Percentiles rank a stretch among this genome's conserved stretches.
Conservation (phyloP, 2,113 vertebrate species). For the Chloropsis cyanopogon region DNA sequence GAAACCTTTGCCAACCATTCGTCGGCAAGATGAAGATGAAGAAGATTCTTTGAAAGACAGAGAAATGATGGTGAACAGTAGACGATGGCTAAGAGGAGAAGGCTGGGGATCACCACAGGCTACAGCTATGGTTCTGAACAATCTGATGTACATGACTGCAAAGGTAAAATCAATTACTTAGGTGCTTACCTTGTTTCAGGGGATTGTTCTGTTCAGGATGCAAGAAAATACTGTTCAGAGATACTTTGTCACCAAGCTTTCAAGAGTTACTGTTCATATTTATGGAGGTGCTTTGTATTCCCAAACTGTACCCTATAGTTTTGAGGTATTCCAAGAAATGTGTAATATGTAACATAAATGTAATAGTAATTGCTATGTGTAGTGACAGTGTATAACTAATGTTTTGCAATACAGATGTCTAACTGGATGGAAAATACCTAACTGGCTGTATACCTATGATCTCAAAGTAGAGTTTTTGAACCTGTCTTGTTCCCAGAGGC, state of each 20-base stretch:
- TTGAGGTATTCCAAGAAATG: background rate
- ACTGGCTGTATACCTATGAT: rapidly evolving
- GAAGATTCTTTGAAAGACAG: constrained; percentile 84
- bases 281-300: background rate
- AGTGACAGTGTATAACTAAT: background rate
- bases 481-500: background rate
- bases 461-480: background rate
- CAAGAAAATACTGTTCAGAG: background rate
- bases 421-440: background rate
- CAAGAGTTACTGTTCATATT: background rate
- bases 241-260: background rate
- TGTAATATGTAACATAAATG: background rate
- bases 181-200: background rate
- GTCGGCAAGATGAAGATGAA: constrained; percentile 85
- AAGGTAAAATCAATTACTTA: constrained; percentile 78
- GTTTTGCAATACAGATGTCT: background rate
- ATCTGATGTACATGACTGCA: constrained; percentile 98
- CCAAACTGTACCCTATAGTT: background rate
- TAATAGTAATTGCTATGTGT: background rate
- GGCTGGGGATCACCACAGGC: constrained; percentile 97
- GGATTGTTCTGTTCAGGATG: background rate
- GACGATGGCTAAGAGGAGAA: constrained; percentile 92
- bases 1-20: constrained; percentile 80
- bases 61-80: constrained; percentile 94
- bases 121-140: constrained; percentile 97